Conservation (phyloP, 2,888 invertebrate species). For the Dichetophora obliterata region DNA sequence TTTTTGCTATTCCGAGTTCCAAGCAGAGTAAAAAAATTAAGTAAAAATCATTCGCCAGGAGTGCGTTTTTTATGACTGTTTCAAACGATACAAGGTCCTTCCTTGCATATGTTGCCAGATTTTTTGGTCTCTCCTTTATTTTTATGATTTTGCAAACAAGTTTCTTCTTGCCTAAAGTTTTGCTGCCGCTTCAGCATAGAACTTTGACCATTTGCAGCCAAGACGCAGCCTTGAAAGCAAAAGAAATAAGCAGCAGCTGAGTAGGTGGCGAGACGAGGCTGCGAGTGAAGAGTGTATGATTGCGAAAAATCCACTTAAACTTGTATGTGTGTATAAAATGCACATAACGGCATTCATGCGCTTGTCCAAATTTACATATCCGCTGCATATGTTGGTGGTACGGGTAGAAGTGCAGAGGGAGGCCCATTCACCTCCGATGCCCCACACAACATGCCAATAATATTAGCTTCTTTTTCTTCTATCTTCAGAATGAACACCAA, state of each 20-base stretch:
- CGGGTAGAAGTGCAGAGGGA: too few species aligned
- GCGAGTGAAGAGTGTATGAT: neutral
- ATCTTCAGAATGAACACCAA: neutral
- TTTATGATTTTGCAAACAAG: neutral
- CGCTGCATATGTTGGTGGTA: constrained; percentile 10
- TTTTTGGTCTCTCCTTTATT: constrained; percentile 20
- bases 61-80: neutral
- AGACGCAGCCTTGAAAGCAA: neutral
- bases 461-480: neutral
- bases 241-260: neutral
- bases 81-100: constrained; percentile 8
- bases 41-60: too few species aligned
- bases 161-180: constrained; percentile 23
- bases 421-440: neutral
- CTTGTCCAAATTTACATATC: constrained; percentile 37
- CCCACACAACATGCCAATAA: constrained; percentile 31
- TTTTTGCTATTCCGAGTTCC: neutral
- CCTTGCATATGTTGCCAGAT: constrained; percentile 31
- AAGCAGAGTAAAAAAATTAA: too few species aligned
- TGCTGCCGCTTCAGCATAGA: neutral
- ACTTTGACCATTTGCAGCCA: constrained; percentile 22
- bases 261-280: neutral
- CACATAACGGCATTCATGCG: constrained; percentile 30
- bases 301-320: constrained; percentile 23
- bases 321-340: constrained; percentile 12